Percentiles rank a stretch among this genome's conserved stretches.
phyloP scores from a whole-genome alignment of 1,140 invertebrate genomes.

The Ptiloglossa arizonensis region DNA sequence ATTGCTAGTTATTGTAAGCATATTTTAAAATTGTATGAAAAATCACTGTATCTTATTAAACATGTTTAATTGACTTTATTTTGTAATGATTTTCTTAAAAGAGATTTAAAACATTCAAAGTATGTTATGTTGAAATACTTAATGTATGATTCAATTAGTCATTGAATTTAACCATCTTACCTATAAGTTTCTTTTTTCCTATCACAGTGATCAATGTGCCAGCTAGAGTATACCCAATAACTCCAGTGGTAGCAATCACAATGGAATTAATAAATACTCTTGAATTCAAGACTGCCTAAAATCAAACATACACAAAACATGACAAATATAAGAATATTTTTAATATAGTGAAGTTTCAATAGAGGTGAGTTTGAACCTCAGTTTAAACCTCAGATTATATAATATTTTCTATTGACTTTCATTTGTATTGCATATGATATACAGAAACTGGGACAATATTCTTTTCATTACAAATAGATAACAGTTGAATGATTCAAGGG shows the following conservation, averaged over 20 bases:
- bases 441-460: no score
- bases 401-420: no score
- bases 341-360: not conserved
- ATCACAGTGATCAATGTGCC: constrained; percentile 75
- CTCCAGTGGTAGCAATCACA: constrained; percentile 75
- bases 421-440: no score
- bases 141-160: not conserved
- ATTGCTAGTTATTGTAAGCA: not conserved
- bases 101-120: no score
- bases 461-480: no score
- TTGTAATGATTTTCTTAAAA: no score
- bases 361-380: not conserved
- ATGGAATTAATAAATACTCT: constrained; percentile 78
- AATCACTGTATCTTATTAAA: not conserved
- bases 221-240: constrained; percentile 77
- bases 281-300: constrained; percentile 69
- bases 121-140: no score
- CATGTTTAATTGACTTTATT: no score
- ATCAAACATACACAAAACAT: not conserved
- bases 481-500: no score
- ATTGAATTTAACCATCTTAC: constrained; percentile 56
- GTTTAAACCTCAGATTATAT: no score
- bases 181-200: constrained; percentile 76
- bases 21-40: no score
- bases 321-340: not conserved